A percentile compares a stretch with the other conserved stretches of the same genome.
These are phyloP conservation scores for Athalia cordata DNA, from an alignment of 2,888 invertebrate genomes.

Conservation along the genomic window DNA sequence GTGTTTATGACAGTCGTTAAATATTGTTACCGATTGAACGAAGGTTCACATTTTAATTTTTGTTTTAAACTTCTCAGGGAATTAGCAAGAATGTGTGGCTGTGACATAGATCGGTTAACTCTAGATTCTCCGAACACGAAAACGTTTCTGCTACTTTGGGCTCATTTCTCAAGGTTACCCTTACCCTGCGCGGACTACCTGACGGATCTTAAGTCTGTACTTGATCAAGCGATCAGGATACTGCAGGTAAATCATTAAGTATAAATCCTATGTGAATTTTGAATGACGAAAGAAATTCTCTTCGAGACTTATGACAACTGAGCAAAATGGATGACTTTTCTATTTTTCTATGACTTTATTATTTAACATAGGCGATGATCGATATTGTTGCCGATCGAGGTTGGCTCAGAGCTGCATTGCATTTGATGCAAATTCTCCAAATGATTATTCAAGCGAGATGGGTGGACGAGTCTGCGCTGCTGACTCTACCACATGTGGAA, in stretches of 20 bases:
- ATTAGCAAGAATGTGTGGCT: conserved; percentile 84
- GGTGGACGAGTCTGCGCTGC: conserved; percentile 84
- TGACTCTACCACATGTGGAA: conserved; percentile 86
- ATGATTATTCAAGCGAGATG: conserved; percentile 94
- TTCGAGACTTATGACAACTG: conserved; percentile 3
- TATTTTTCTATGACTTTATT: no score
- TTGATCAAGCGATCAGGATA: conserved; percentile 97
- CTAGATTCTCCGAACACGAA: conserved; percentile 96
- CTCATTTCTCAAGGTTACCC: conserved; percentile 89
- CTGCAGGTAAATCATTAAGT: conserved; percentile 80
- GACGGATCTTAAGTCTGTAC: conserved; percentile 96
- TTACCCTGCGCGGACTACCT: conserved; percentile 95
- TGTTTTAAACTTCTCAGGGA: conserved; percentile 78
- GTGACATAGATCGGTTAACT: conserved; percentile 82
- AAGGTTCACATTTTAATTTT: conserved; percentile 29
- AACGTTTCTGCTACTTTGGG: conserved; percentile 93
- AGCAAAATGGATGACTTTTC: no score
- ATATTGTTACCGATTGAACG: not conserved
- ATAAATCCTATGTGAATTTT: not conserved
- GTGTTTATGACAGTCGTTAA: conserved; percentile 53
- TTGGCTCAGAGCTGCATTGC: conserved; percentile 89
- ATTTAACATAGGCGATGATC: conserved; percentile 88
- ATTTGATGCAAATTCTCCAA: conserved; percentile 88
- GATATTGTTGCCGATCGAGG: conserved; percentile 94
- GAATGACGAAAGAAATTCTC: not conserved